These are phyloP conservation scores for Calephelis nemesis DNA, from an alignment of 1,140 invertebrate genomes.

Conservation along the genomic window DNA sequence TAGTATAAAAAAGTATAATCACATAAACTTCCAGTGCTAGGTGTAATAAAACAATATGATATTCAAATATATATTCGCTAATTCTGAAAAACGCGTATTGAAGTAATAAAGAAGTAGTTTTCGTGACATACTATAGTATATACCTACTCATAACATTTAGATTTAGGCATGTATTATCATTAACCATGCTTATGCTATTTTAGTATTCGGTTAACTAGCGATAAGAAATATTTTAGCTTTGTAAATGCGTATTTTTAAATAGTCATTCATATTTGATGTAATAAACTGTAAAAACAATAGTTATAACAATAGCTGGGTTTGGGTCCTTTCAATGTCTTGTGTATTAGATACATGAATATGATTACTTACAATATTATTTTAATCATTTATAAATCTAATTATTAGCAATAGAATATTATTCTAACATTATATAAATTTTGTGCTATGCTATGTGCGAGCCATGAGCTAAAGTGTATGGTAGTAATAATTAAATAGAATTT, in stretches of 20 bases:
- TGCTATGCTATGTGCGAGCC: too few relatives aligned
- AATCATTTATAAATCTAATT: conserved; percentile 14
- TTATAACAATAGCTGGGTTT: conserved; percentile 50
- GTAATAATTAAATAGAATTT: conserved; percentile 53
- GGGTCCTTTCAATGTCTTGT: conserved; percentile 42
- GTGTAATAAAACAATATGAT: background rate
- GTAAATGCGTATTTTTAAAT: conserved; percentile 6
- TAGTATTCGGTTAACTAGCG: too few relatives aligned
- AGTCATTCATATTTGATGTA: conserved; percentile 50
- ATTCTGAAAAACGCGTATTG: background rate
- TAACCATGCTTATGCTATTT: too few relatives aligned
- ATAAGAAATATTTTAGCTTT: background rate
- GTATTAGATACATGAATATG: conserved; percentile 26
- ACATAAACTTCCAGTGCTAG: conserved; percentile 59
- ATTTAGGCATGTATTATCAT: background rate
- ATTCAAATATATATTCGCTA: background rate
- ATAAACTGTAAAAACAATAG: conserved; percentile 31
- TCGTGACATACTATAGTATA: background rate
- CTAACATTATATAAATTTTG: conserved; percentile 1
- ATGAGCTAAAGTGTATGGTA: conserved; percentile 56
- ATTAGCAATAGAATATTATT: conserved; percentile 8
- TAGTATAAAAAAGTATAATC: conserved; percentile 48
- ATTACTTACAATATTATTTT: conserved; percentile 22
- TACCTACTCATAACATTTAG: conserved; percentile 6
- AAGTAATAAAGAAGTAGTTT: background rate